Base-by-base conservation (phyloP, 1,140 invertebrate genomes). In the Atta texana region DNA sequence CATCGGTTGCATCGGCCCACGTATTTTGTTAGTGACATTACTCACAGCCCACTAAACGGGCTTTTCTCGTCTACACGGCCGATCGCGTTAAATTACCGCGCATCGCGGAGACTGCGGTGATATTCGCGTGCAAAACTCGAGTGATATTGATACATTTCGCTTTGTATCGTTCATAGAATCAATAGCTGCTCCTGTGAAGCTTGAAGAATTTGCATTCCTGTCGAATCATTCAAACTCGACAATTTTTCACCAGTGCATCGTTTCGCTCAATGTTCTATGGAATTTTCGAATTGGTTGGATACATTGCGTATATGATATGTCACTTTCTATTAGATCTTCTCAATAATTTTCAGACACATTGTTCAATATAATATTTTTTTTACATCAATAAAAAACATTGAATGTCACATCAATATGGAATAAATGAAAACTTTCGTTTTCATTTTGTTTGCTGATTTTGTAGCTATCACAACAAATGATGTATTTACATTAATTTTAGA, bases 31-130 rank as follows among this genome's bases (percentile, higher is more conserved):
- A 63, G 44, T 63, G 68, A 78, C 71, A 87, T 89, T 55, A 77
- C 55, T 87, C 61, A 72, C 34, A 59, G 64, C 53, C 64, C 61
- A 76, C 69, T 87, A 89, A 89, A 81, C 88, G 63, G 16, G 55
- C 61, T 69, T 87, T 72, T 49, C 61, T 63, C 69, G 28, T 61
- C 24, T 31, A 61, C 49, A 78, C 49, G 61, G 74, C 59, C 69
- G 75, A 77, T 76, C 24, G 55, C 57, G 77, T 44, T 49, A n/a
- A 85, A 55, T 80, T 63, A 80, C 24, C n/a, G 53, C 18, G 57
- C 74, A 64, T 63, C 66, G 55, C 44, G 78, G 74, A 63, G 34
- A n/a, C 39, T 24, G 68, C 64, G 31, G 21, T 14, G 75, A 85
- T 85, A 68, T 85, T 14, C 49, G 71, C 21, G 39, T 51, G n/a